Percentiles rank a stretch among this genome's conserved stretches.
Conservation (phyloP, 2,888 invertebrate genomes). For the Acrobasis repandana region DNA sequence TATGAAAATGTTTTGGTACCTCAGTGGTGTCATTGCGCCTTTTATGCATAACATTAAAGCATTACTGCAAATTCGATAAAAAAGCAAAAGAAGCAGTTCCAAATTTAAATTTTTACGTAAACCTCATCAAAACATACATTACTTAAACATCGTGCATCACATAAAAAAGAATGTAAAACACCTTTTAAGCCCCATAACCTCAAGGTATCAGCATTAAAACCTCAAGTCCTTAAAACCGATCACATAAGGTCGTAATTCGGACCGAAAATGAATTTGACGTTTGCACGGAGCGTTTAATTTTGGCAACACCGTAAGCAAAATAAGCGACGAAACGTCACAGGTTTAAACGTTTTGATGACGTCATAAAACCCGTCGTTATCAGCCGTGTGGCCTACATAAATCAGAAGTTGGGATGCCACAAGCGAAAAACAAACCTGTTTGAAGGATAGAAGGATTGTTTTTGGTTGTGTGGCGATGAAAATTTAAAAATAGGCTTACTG, state of each 20-base stretch:
- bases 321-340: constrained; percentile 48
- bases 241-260: constrained; percentile 28
- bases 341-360: constrained; percentile 66
- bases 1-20: too few relatives aligned
- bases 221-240: constrained; percentile 18
- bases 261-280: constrained; percentile 24
- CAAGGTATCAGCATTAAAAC: constrained; percentile 15
- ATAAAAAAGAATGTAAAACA: constrained; percentile 27
- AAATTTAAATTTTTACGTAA: neutral
- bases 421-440: constrained; percentile 33
- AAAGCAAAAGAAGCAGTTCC: neutral
- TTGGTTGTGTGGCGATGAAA: constrained; percentile 16
- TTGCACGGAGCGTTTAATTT: constrained; percentile 32
- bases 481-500: constrained; percentile 35
- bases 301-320: constrained; percentile 45
- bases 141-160: neutral
- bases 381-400: constrained; percentile 58
- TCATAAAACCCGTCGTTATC: constrained; percentile 62
- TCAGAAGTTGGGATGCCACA: constrained; percentile 34
- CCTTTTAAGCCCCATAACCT: constrained; percentile 31
- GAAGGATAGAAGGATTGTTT: constrained; percentile 25
- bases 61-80: neutral
- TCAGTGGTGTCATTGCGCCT: too few relatives aligned
- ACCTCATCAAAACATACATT: neutral
- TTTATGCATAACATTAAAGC: neutral